Percentiles rank a stretch among this genome's conserved stretches.
Conservation (phyloP, 2,888 invertebrate genomes). For the Microdon myrmicae region DNA sequence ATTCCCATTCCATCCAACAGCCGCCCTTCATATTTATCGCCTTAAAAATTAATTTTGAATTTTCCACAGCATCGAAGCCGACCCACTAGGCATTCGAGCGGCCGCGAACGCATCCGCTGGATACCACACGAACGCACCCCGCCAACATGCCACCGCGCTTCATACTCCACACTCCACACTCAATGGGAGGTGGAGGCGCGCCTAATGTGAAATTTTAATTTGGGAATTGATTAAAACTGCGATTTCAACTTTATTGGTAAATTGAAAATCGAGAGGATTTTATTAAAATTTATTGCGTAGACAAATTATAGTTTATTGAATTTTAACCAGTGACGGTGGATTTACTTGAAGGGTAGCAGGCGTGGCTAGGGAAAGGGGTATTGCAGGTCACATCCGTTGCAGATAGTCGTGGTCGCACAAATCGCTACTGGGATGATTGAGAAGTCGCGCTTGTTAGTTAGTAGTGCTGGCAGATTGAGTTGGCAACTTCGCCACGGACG, state of each 20-base stretch:
- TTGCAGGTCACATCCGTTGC: no score
- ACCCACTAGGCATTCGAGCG: constrained; percentile 7
- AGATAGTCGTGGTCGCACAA: no score
- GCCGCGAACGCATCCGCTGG: constrained; percentile 5
- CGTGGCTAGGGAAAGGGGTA: no score
- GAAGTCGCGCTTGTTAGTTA: no score
- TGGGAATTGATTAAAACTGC: constrained; percentile 64
- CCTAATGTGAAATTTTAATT: constrained; percentile 53
- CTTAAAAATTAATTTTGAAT: constrained; percentile 56
- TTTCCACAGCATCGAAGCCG: constrained; percentile 37
- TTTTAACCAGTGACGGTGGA: constrained; percentile 33
- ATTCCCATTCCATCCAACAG: constrained; percentile 5
- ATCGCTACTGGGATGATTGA: no score
- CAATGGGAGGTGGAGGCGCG: constrained; percentile 7
- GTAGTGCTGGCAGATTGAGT: no score
- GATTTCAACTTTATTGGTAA: constrained; percentile 65
- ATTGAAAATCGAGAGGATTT: constrained; percentile 58
- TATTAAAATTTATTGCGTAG: constrained; percentile 50
- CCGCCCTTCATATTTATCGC: constrained; percentile 52
- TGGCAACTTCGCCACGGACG: no score
- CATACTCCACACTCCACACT: not conserved
- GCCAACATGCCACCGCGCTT: not conserved
- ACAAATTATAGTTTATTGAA: constrained; percentile 45
- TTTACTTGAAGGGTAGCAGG: no score
- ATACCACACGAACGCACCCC: constrained; percentile 10